phyloP scores from a whole-genome alignment of 2,888 invertebrate species.

The Pterostichus niger region DNA sequence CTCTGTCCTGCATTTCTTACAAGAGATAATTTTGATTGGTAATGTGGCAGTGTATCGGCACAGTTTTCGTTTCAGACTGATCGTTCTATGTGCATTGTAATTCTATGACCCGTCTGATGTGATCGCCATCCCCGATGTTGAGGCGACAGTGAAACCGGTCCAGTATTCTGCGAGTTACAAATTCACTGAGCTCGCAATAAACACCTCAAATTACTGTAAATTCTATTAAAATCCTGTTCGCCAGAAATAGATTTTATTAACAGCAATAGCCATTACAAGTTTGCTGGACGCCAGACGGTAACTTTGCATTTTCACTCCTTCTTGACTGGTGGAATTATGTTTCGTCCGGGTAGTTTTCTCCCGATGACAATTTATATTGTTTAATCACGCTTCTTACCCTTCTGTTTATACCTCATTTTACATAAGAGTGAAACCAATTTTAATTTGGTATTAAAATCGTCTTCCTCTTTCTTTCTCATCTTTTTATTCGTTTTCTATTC shows the following conservation, averaged over 20 bases:
- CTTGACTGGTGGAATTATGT: not conserved
- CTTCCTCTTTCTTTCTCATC: no score
- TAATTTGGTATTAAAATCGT: no score
- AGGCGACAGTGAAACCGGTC: slow-evolving; percentile 40
- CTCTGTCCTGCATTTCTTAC: no score
- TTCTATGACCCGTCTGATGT: no score
- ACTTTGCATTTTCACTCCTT: not conserved
- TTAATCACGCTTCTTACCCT: no score
- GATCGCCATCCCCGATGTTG: not conserved
- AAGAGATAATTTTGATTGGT: no score
- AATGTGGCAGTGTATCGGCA: not conserved
- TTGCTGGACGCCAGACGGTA: slow-evolving; percentile 7
- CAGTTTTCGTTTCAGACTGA: not conserved
- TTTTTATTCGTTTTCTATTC: no score
- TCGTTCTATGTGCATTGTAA: no score
- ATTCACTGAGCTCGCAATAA: slow-evolving; percentile 52
- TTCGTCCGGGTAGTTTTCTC: not conserved
- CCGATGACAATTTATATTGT: not conserved
- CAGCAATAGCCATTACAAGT: slow-evolving; percentile 40
- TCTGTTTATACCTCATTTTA: no score
- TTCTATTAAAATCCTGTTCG: slow-evolving; percentile 54
- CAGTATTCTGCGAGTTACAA: slow-evolving; percentile 30
- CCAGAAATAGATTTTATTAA: slow-evolving; percentile 62
- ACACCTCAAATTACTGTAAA: slow-evolving; percentile 61
- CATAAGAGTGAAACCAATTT: no score